Conservation (phyloP, 2,888 invertebrate species). For the Branchellion lobata region DNA sequence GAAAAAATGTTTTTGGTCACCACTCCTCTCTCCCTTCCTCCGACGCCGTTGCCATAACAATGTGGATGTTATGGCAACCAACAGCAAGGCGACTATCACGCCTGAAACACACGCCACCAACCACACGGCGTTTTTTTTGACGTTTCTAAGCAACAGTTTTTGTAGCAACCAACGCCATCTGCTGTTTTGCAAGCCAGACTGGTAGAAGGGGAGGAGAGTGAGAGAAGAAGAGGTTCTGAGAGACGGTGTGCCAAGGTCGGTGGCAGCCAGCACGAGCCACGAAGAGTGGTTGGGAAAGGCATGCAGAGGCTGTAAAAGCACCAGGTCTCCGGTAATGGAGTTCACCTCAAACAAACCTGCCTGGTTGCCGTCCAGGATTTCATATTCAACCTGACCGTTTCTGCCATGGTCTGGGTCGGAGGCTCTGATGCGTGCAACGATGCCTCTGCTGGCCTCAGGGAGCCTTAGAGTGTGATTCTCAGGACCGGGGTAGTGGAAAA, state of each 20-base stretch:
- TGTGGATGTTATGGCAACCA: slow-evolving; percentile 37
- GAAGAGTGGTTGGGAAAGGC: slow-evolving; percentile 5
- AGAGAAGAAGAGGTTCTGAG: slow-evolving; percentile 9
- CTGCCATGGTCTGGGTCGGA: slow-evolving; percentile 46
- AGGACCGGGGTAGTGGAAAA: slow-evolving; percentile 43
- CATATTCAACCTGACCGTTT: slow-evolving; percentile 57
- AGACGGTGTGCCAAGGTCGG: slow-evolving; percentile 16
- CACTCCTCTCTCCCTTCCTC: background rate
- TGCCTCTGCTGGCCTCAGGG: background rate
- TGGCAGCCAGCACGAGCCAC: slow-evolving; percentile 28
- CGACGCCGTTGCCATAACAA: slow-evolving; percentile 30
- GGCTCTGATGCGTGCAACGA: slow-evolving; percentile 25
- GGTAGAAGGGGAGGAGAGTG: slow-evolving; percentile 25
- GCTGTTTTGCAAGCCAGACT: background rate
- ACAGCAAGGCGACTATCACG: slow-evolving; percentile 39
- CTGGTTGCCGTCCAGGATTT: slow-evolving; percentile 79
- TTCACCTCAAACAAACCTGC: slow-evolving; percentile 85
- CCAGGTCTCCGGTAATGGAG: slow-evolving; percentile 79
- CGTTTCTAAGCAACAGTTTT: background rate
- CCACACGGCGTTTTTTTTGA: slow-evolving; percentile 34
- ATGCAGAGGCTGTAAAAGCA: slow-evolving; percentile 66
- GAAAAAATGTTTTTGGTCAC: background rate
- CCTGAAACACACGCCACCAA: slow-evolving; percentile 36
- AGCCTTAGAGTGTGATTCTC: slow-evolving; percentile 43
- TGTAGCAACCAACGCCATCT: slow-evolving; percentile 7